Percentiles rank a stretch among this genome's conserved stretches.
phyloP scores from a whole-genome alignment of 2,797 vertebrate genomes.

The Lutra lutra region DNA sequence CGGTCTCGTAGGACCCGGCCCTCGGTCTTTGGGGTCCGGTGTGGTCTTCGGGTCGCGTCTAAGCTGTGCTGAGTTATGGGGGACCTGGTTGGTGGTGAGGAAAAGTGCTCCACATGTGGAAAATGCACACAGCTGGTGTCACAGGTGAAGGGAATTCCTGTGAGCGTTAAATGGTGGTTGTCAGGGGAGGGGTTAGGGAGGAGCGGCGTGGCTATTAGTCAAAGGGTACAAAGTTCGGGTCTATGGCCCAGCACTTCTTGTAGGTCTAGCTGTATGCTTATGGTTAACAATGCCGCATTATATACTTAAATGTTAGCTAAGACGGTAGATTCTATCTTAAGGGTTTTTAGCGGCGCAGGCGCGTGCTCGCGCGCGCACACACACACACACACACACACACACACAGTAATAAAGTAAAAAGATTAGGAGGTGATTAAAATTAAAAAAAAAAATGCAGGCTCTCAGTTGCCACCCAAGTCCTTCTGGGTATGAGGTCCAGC shows the following conservation, averaged over 20 bases:
- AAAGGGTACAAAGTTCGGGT: neutral
- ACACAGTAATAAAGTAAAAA: neutral
- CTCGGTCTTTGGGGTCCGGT: fast-evolving
- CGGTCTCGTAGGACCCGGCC: neutral
- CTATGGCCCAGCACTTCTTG: fast-evolving
- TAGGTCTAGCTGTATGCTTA: neutral
- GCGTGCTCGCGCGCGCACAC: no score
- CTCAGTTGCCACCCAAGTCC: neutral
- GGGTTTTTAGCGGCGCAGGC: neutral
- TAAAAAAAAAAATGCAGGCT: neutral
- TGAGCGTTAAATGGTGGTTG: neutral
- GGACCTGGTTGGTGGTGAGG: neutral
- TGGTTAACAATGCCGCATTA: fast-evolving
- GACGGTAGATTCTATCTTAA: neutral
- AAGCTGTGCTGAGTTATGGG: neutral
- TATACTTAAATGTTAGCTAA: fast-evolving
- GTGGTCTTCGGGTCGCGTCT: fast-evolving
- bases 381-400: no score
- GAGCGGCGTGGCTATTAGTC: neutral
- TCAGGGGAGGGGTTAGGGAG: no score
- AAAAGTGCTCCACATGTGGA: neutral
- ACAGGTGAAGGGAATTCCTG: neutral
- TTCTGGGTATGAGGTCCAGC: neutral
- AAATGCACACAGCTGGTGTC: neutral
- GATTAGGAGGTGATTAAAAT: neutral